Base-by-base conservation (phyloP, 2,888 invertebrate species). In the Phyllotreta striolata region DNA sequence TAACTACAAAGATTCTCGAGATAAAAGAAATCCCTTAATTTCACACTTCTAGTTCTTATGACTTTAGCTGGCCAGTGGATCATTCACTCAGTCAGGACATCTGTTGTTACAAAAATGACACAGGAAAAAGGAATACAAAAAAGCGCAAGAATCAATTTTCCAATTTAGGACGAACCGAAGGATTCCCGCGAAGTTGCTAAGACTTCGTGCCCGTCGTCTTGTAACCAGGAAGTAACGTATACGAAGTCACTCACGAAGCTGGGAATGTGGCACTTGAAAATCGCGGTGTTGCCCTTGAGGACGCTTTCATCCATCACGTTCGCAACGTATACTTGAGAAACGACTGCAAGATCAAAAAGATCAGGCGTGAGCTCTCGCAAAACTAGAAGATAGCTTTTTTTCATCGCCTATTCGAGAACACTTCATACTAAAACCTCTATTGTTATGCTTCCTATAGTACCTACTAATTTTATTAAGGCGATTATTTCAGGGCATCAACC, bases 251-350 rank as follows among this genome's bases (percentile, higher is more conserved):
- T 92, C 73, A 95, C 93, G 85, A 95, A 95, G 84, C 93, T 93
- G 76, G 95, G 94, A 82, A 95, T 93, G 84, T 93, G 93, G 85
- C 95, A 95, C 87, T 95, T 94, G 81, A 95, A 86, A 82, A 95
- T 91, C 77, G 93, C 95, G 75, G 93, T 91, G 84, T 95, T 95
- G 77, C 94, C 94, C 81, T 91, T 89, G 76, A 95, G 86, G 74
- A 95, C 93, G 83, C 94, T 93, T 84, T 95, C 94, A 82, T 94
- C 94, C 92, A 94, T 92, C 78, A 95, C 90, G 86, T 94, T 94
- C 77, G 93, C 91, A 79, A 89, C 90, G 84, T 94, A 95, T 73
- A 88, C 87, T 87, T 95, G 95, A 78, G 92, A 90, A 78, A 95
- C 94, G 83, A 94, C 95, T 95, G 54, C 47, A 52, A 55, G 14